These are phyloP conservation scores for Dicrostonyx torquatus DNA, from an alignment of 2,797 vertebrate genomes.

Conservation along the genomic window DNA sequence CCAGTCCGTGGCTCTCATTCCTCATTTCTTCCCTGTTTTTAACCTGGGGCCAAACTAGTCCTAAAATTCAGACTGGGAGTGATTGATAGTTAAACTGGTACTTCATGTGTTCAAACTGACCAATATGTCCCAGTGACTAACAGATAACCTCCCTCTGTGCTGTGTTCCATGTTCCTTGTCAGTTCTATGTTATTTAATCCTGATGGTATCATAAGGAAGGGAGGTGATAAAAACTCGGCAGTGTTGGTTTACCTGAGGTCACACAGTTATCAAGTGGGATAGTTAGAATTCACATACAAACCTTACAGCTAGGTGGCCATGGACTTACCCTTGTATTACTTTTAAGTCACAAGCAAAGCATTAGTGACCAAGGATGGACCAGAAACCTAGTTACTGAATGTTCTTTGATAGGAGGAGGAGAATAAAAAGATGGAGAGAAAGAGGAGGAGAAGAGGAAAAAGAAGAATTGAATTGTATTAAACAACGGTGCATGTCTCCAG, in stretches of 20 bases:
- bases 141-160: background rate
- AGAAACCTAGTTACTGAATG: background rate
- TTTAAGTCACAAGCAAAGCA: conserved; percentile 1
- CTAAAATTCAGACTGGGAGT: background rate
- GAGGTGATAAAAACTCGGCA: background rate
- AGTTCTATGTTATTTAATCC: background rate
- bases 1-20: background rate
- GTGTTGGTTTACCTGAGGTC: background rate
- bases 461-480: background rate
- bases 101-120: background rate
- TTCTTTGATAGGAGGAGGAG: background rate
- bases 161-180: background rate
- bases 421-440: background rate
- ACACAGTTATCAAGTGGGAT: background rate
- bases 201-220: background rate
- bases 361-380: background rate
- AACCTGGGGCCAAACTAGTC: background rate
- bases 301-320: background rate
- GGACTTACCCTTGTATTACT: background rate
- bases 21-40: background rate
- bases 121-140: background rate
- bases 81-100: background rate
- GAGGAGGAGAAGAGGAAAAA: background rate
- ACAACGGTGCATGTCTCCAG: background rate
- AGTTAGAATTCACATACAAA: background rate